phyloP scores from a whole-genome alignment of 2,888 invertebrate species.

The Caenorhabditis sp. region DNA sequence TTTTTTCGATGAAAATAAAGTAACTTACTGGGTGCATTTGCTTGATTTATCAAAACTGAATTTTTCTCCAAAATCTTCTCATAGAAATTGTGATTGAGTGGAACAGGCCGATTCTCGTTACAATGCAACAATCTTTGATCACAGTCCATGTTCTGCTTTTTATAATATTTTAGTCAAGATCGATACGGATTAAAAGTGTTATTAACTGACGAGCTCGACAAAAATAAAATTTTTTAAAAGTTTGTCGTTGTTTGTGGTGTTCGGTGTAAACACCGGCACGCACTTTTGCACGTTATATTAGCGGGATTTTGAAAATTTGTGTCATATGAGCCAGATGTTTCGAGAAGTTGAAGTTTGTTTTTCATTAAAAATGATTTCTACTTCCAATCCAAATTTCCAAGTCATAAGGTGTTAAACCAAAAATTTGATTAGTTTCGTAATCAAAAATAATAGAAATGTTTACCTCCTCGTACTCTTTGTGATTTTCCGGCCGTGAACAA shows the following conservation, averaged over 20 bases:
- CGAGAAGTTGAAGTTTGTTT: no score
- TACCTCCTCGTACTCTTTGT: no score
- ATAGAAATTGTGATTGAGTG: slow-evolving; percentile 27
- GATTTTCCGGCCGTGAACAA: no score
- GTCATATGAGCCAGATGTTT: no score
- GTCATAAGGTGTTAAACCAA: no score
- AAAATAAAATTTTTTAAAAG: not conserved
- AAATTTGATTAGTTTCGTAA: no score
- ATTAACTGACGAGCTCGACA: not conserved
- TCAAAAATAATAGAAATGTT: no score
- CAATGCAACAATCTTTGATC: not conserved
- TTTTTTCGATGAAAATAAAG: not conserved
- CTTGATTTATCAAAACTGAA: not conserved
- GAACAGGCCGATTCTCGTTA: slow-evolving; percentile 7
- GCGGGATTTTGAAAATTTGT: no score
- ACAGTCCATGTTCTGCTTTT: not conserved
- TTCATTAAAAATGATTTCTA: no score
- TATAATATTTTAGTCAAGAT: not conserved
- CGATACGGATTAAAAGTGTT: not conserved
- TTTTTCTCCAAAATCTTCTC: slow-evolving; percentile 16
- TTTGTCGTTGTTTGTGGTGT: slow-evolving; percentile 2
- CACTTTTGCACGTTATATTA: no score
- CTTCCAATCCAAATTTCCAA: no score
- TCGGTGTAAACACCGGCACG: not conserved
- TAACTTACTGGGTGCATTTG: not conserved